phyloP scores from a whole-genome alignment of 1,140 invertebrate species.

The Cotesia vestalis region DNA sequence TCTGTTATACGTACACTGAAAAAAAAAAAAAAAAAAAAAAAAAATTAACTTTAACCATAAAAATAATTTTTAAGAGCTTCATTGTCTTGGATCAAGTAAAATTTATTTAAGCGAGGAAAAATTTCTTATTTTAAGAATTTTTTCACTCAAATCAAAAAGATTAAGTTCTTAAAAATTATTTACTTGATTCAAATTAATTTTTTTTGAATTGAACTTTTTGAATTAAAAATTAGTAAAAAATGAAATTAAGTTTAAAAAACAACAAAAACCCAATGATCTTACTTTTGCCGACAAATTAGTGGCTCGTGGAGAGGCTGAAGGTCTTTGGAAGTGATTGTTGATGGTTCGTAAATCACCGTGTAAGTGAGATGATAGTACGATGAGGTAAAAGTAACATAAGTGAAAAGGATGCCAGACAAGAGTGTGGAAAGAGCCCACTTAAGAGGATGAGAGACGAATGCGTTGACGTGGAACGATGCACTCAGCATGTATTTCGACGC shows the following conservation, averaged over 20 bases:
- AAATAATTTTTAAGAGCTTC: background rate
- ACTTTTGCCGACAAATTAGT: background rate
- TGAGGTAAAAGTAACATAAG: background rate
- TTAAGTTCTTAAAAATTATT: too few relatives aligned
- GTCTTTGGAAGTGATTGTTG: constrained; percentile 1
- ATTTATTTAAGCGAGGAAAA: too few relatives aligned
- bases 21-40: too few relatives aligned
- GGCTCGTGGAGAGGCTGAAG: background rate
- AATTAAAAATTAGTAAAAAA: too few relatives aligned
- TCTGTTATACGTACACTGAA: too few relatives aligned
- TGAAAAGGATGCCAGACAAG: background rate
- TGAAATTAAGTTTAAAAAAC: background rate
- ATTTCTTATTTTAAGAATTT: too few relatives aligned
- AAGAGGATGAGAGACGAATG: constrained; percentile 35
- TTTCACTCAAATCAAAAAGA: too few relatives aligned
- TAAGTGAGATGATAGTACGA: constrained; percentile 7
- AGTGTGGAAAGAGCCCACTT: constrained; percentile 35
- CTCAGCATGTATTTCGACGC: constrained; percentile 44
- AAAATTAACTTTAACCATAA: background rate
- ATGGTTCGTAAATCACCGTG: constrained; percentile 26
- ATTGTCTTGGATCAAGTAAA: too few relatives aligned
- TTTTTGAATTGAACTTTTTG: too few relatives aligned
- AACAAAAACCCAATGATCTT: background rate
- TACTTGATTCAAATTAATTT: too few relatives aligned
- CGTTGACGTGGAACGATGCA: constrained; percentile 48